Conservation (phyloP, 2,113 vertebrate species). For the Peromyscus californicus region DNA sequence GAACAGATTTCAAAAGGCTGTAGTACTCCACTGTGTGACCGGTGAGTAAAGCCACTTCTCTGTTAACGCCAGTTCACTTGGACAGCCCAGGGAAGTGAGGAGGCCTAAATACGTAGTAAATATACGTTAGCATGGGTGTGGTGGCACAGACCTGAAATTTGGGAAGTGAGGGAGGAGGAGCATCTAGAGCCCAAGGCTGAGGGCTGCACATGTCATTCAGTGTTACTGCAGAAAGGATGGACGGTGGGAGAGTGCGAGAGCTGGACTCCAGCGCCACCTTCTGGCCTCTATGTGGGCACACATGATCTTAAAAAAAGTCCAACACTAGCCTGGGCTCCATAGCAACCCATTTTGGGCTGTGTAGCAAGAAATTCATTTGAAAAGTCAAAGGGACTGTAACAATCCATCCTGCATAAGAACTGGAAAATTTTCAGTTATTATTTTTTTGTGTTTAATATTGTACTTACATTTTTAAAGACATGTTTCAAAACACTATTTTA, state of each 20-base stretch:
- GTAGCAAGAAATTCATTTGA: background rate
- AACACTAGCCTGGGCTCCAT: background rate
- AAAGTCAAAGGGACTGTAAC: background rate
- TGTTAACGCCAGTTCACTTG: background rate
- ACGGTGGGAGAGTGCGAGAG: background rate
- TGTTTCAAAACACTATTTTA: slow-evolving; percentile 5
- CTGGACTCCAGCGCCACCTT: too few relatives aligned
- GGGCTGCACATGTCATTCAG: background rate
- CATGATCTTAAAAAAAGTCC: background rate
- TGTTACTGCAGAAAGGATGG: background rate
- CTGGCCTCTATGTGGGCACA: background rate
- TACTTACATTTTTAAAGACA: background rate
- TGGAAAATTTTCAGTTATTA: background rate
- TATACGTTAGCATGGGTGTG: background rate
- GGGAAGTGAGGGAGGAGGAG: too few relatives aligned
- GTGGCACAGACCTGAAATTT: background rate
- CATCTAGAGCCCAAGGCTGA: background rate
- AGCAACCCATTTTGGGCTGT: background rate
- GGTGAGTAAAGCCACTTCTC: slow-evolving; percentile 82
- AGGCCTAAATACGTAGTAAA: background rate
- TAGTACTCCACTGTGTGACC: slow-evolving; percentile 95
- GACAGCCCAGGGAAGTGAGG: background rate
- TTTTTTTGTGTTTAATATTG: background rate
- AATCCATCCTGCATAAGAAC: background rate
- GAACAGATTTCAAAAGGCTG: slow-evolving; percentile 94